Base-by-base conservation (phyloP, 2,113 vertebrate genomes). In the Ophiodon elongatus region DNA sequence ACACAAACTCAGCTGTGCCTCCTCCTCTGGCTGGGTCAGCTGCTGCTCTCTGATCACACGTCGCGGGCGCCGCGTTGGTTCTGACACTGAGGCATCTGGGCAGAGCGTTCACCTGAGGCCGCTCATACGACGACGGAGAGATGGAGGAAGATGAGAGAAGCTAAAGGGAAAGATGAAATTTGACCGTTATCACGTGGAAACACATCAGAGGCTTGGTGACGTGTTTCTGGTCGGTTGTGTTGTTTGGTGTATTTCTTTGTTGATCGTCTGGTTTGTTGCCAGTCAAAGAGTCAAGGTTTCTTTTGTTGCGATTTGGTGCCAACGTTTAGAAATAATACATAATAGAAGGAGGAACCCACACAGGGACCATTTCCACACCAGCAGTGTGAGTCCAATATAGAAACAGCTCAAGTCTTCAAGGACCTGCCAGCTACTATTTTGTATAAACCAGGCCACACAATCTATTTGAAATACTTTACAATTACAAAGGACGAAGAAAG, bases 11-110 rank as follows among this genome's bases (percentile, higher is more conserved):
- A 62, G 62, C 68, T 78, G 82, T 70, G 29, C 50, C 65, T 54
- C 10, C 2, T 23, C 25, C 59, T 59, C 64, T 56, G 0, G 11
- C 35, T 3, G 67, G 52, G 59, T 79, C 82, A 78, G 54, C 64
- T 35, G 75, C 54, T 6, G 62, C 41, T 47, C 54, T 70, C 47
- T 84, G 85, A 84, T 90, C 83, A 47, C 50, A 5, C 43, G 4
- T 29, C 37, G 19, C 8, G 7, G 0, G 1, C 10, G 33, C 70
- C 39, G 23, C 66, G 45, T 56, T 57, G 73, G 50, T 70, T 70
- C 19, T 59, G 67, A 82, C 82, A 73, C 67, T 2, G 25, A 82
- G 57, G 64, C 81, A 69, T 74, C 80, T 80, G 88, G 85, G 79
- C 2, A 13, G 21, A 0, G 13, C 21, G 57, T 59, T 73, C 73